These are phyloP conservation scores for Margarornis squamiger DNA, from an alignment of 2,797 vertebrate species.

Conservation along the genomic window DNA sequence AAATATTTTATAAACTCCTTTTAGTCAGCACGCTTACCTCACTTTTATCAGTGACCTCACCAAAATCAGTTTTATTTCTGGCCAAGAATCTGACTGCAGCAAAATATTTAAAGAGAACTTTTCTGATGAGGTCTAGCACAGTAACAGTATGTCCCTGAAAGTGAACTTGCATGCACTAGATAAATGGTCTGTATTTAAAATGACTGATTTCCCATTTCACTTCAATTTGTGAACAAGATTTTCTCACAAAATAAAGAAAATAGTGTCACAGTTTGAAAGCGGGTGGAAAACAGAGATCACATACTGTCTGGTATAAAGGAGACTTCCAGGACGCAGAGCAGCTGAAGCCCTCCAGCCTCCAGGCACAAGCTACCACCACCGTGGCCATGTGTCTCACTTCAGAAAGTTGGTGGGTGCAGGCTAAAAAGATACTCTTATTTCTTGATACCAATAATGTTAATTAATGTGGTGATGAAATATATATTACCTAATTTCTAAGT, in stretches of 20 bases:
- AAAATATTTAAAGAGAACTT: background rate
- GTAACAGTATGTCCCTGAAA: background rate
- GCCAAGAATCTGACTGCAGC: background rate
- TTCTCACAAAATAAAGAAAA: background rate
- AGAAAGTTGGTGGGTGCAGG: background rate
- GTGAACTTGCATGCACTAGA: background rate
- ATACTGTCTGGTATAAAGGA: background rate
- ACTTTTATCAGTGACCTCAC: background rate
- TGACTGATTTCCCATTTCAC: background rate
- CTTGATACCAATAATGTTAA: background rate
- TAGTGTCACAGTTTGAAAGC: background rate
- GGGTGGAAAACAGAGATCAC: background rate
- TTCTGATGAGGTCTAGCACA: background rate
- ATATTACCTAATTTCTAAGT: background rate
- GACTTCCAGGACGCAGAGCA: accelerated
- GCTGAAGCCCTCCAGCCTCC: background rate
- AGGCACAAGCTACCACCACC: background rate
- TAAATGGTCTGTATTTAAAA: background rate
- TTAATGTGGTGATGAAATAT: background rate
- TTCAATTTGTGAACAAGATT: background rate
- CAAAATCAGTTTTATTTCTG: background rate
- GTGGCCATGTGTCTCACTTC: background rate
- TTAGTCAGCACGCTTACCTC: background rate
- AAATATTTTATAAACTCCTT: background rate
- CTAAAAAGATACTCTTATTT: background rate